These are phyloP conservation scores for Synanthedon vespiformis DNA, from an alignment of 2,888 invertebrate species.

Conservation along the genomic window DNA sequence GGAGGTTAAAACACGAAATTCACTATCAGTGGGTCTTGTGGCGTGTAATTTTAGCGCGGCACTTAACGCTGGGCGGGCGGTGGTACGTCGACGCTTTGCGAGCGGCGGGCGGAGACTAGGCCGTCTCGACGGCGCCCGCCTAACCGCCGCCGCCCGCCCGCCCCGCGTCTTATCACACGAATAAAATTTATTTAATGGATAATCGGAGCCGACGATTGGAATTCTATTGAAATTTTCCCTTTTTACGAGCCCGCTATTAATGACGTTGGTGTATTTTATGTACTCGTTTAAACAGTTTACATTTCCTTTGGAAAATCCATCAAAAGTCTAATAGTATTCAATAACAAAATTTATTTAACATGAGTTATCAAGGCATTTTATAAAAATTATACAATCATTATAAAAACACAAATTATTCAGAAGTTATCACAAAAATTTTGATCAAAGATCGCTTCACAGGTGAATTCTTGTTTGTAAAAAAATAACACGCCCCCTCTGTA, in stretches of 20 bases:
- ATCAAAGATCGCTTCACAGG: too few species aligned
- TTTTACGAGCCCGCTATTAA: slow-evolving; percentile 43
- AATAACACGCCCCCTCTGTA: too few species aligned
- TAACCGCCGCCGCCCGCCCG: slow-evolving; percentile 30
- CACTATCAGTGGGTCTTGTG: slow-evolving; percentile 55
- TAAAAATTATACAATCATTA: too few species aligned
- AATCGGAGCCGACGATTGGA: slow-evolving; percentile 47
- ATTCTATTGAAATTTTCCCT: slow-evolving; percentile 50
- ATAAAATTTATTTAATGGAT: slow-evolving; percentile 67
- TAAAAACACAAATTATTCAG: too few species aligned
- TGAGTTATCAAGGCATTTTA: too few species aligned
- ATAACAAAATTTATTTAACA: too few species aligned
- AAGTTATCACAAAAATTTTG: too few species aligned
- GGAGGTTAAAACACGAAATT: slow-evolving; percentile 31
- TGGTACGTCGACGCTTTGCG: slow-evolving; percentile 38
- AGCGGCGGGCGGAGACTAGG: slow-evolving; percentile 53
- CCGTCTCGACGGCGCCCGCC: slow-evolving; percentile 57
- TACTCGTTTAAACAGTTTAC: slow-evolving; percentile 4
- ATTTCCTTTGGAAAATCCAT: too few species aligned
- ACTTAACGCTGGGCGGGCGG: slow-evolving; percentile 16
- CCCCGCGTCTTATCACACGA: slow-evolving; percentile 61
- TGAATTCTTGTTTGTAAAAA: too few species aligned
- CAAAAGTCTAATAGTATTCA: too few species aligned
- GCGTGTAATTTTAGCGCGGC: slow-evolving; percentile 54
- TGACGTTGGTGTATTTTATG: slow-evolving; percentile 31